Conservation (phyloP, 2,113 vertebrate genomes). For the Xiphorhynchus elegans region DNA sequence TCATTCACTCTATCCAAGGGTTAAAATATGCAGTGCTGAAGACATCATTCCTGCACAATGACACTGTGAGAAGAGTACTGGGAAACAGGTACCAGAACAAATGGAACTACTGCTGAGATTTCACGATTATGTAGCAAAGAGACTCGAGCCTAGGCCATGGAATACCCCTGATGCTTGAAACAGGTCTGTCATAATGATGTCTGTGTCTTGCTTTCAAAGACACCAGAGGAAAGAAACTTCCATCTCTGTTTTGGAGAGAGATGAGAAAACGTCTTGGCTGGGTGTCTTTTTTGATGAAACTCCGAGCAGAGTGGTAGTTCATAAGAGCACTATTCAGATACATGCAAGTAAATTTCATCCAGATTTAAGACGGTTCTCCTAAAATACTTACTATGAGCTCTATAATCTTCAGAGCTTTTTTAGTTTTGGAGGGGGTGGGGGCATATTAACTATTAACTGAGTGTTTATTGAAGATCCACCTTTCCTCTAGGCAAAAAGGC, state of each 20-base stretch:
- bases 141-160: neutral
- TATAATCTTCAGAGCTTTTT: neutral
- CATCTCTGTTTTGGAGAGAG: neutral
- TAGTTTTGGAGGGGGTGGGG: neutral
- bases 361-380: constrained; percentile 1
- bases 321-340: neutral
- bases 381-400: neutral
- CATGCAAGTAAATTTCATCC: neutral
- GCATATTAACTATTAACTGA: neutral
- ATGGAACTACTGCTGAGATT: constrained; percentile 10
- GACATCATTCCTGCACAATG: neutral
- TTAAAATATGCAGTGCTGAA: neutral
- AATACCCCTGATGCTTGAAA: constrained; percentile 2
- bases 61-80: neutral
- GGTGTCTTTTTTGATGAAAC: constrained; percentile 30
- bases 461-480: neutral
- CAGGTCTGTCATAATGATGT: neutral
- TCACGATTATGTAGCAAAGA: neutral
- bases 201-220: constrained; percentile 23
- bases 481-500: neutral
- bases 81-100: neutral
- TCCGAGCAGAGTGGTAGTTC: neutral
- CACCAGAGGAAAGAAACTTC: constrained; percentile 18
- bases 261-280: constrained; percentile 6
- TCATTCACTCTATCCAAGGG: neutral